Conservation (phyloP, 2,113 vertebrate genomes). For the Chiloscyllium plagiosum region DNA sequence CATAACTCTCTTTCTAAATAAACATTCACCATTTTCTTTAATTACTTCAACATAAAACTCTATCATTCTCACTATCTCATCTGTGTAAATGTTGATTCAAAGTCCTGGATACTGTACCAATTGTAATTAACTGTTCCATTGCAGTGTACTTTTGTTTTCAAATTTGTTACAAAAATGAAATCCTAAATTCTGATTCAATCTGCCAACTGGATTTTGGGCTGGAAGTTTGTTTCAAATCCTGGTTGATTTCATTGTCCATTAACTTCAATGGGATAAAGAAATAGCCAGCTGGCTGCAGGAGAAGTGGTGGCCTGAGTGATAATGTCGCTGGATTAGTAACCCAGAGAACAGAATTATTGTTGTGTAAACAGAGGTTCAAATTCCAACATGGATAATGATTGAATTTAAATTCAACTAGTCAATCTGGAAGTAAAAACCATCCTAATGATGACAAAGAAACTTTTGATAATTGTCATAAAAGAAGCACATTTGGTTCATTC, state of each 20-base stretch:
- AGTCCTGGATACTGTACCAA: neutral
- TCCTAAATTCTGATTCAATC: neutral
- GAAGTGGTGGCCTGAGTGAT: neutral
- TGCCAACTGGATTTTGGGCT: neutral
- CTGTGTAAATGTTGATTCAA: neutral
- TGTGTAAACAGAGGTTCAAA: neutral
- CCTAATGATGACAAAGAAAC: too few species aligned
- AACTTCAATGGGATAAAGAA: neutral
- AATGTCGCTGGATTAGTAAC: neutral
- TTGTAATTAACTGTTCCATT: neutral
- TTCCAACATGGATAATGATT: neutral
- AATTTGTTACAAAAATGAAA: neutral
- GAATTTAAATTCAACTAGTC: too few species aligned
- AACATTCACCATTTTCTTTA: conserved; percentile 9
- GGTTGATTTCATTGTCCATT: neutral
- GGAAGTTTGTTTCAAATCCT: neutral
- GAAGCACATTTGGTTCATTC: too few species aligned
- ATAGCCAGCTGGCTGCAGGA: neutral
- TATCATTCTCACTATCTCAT: conserved; percentile 2
- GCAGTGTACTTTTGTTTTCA: neutral
- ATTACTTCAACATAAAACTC: neutral
- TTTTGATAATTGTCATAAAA: too few species aligned
- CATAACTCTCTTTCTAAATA: neutral
- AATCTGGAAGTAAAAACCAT: too few species aligned
- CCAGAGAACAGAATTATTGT: neutral